Evolutionary conservation across 1,140 invertebrate genomes (phyloP), one percentile per base, ranked within the genome.

Genomic region (Rhagoletis zephyria): DNA sequence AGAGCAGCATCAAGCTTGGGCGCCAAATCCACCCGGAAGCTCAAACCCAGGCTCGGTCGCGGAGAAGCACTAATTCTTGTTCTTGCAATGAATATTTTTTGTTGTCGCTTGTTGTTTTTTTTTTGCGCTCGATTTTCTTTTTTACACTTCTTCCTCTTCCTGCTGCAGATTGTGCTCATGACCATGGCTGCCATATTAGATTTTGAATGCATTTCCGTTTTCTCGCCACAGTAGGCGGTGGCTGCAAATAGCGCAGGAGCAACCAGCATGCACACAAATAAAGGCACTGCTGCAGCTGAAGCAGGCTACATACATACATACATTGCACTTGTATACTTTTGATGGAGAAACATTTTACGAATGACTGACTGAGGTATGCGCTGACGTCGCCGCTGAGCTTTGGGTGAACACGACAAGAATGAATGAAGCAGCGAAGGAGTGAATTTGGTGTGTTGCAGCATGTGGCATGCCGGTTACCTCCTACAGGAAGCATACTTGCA

Each of bases 171-270:
- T 85, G 59, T 90, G 91, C 91, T 91, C 91, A 91, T 91, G 91
- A 91, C 91, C 91, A 91, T 91, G 91, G 91, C 91, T 91, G 91
- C 91, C 91, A 91, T 91, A 92, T 92, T 92, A 92, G 91, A 92
- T 92, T 92, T 92, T 92, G 91, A 92, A 92, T 92, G 91, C 91
- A 92, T 92, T 92, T 92, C 91, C 91, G 91, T 89, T 56, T 85
- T 85, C 85, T 85, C 40, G 30, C 85, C 85, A 85, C 85, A 61
- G 91, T 91, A 56, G 85, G 85, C 85, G 60, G 85, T 85, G 60
- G 56, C 85, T 85, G 85, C 19, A 63, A 45, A 45, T 85, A 63
- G 90, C 88, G 88, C 65, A 90, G 88, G 88, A 89, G 89, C 89
- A 88, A 89, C n/a, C 19, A 59, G 45, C 51, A 87, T 12, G 61